Conservation (phyloP, 2,797 vertebrate genomes). For the Enteromius paludinosus region DNA sequence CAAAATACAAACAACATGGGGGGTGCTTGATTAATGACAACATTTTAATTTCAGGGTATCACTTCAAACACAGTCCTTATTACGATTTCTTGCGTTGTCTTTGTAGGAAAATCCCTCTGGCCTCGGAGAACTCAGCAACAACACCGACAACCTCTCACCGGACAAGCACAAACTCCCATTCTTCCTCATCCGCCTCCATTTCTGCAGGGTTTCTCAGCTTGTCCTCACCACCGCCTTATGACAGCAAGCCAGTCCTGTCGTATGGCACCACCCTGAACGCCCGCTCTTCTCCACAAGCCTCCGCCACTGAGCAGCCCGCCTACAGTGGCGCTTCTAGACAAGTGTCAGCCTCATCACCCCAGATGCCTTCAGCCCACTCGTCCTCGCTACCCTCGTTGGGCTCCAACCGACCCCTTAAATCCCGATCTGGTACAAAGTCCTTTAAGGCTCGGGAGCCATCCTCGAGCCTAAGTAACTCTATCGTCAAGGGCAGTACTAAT, state of each 20-base stretch:
- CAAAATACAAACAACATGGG: not conserved
- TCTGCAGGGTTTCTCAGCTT: conserved; percentile 85
- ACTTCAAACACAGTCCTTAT: not conserved
- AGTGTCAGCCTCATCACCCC: conserved; percentile 95
- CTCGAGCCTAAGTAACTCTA: conserved; percentile 77
- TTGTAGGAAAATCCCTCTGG: conserved; percentile 94
- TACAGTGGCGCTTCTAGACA: conserved; percentile 94
- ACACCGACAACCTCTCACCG: conserved; percentile 82
- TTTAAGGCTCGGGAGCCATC: conserved; percentile 88
- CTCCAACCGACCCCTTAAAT: conserved; percentile 93
- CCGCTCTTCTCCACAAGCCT: conserved; percentile 84
- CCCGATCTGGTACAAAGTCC: conserved; percentile 90
- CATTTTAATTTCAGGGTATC: not conserved
- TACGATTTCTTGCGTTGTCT: conserved; percentile 27
- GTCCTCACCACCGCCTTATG: conserved; percentile 86
- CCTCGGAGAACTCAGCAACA: conserved; percentile 84
- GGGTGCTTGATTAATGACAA: too few relatives aligned
- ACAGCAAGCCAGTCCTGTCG: conserved; percentile 85
- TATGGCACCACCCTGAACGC: conserved; percentile 95
- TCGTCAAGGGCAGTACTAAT: conserved; percentile 75
- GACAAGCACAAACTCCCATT: conserved; percentile 86
- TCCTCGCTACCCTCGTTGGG: conserved; percentile 87
- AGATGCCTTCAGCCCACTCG: conserved; percentile 95
- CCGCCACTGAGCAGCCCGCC: conserved; percentile 86
- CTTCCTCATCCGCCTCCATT: conserved; percentile 79